A percentile compares a stretch with the other conserved stretches of the same genome.
Evolutionary conservation across 2,888 invertebrate species (phyloP).

Genomic region (Lamproptera curius): DNA sequence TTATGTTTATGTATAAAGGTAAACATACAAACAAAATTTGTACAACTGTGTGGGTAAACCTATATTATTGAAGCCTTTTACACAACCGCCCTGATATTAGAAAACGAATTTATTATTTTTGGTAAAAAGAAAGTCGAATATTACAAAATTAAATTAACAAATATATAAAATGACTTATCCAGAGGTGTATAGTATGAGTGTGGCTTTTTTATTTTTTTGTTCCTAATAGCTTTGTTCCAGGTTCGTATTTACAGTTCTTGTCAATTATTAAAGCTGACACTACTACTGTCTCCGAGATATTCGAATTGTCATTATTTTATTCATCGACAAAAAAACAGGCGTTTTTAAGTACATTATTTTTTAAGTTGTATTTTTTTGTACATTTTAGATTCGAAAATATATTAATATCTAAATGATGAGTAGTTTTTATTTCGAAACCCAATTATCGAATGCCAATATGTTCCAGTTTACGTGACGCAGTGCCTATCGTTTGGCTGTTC

Average conservation of each 20-base stretch:
- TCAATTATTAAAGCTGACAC: slow-evolving; percentile 65
- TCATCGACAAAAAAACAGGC: slow-evolving; percentile 55
- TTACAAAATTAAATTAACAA: slow-evolving; percentile 31
- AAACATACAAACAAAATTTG: slow-evolving; percentile 53
- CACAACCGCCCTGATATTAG: slow-evolving; percentile 74
- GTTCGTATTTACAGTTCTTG: slow-evolving; percentile 57
- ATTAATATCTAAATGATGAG: slow-evolving; percentile 77
- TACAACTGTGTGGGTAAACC: slow-evolving; percentile 57
- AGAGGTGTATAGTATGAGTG: slow-evolving; percentile 43
- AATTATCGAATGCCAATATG: neutral
- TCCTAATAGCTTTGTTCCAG: slow-evolving; percentile 66
- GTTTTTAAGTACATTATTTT: slow-evolving; percentile 81
- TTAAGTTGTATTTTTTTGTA: slow-evolving; percentile 86
- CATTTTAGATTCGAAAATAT: slow-evolving; percentile 87
- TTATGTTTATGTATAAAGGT: slow-evolving; percentile 72
- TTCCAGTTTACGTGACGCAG: neutral
- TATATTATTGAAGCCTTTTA: slow-evolving; percentile 64
- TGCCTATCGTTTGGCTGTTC: neutral
- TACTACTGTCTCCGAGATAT: slow-evolving; percentile 50
- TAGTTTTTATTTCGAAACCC: slow-evolving; percentile 40
- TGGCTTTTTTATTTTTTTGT: slow-evolving; percentile 56
- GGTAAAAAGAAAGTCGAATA: slow-evolving; percentile 49
- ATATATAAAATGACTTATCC: slow-evolving; percentile 36
- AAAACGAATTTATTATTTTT: slow-evolving; percentile 69
- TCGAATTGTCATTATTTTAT: slow-evolving; percentile 58